These are phyloP conservation scores for Clarias laeviceps DNA, from an alignment of 2,797 vertebrate species.

Conservation along the genomic window DNA sequence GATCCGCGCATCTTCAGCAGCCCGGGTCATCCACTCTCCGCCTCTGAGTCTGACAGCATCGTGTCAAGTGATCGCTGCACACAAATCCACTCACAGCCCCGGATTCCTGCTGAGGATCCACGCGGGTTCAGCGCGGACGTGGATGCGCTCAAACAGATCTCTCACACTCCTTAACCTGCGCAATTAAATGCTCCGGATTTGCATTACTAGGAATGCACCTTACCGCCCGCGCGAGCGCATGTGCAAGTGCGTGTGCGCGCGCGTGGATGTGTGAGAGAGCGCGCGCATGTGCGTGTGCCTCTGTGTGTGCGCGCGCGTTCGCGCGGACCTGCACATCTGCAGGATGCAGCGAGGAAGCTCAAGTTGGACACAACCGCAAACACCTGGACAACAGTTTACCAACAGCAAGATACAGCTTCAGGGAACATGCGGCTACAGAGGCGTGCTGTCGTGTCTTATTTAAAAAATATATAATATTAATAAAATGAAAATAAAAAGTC, in stretches of 20 bases:
- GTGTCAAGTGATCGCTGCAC: not conserved
- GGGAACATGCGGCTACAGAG: not conserved
- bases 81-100: slow-evolving; percentile 12
- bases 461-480: too few species aligned
- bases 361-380: slow-evolving; percentile 1
- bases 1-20: slow-evolving; percentile 13
- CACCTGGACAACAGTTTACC: not conserved
- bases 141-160: not conserved
- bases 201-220: slow-evolving; percentile 9
- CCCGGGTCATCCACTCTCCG: slow-evolving; percentile 6
- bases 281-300: not conserved
- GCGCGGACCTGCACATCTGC: slow-evolving; percentile 34
- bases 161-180: not conserved
- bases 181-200: slow-evolving; percentile 11
- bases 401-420: not conserved
- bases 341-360: slow-evolving; percentile 4
- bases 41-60: slow-evolving; percentile 2
- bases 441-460: not conserved
- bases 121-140: not conserved
- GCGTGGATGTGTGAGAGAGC: not conserved
- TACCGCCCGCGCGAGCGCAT: slow-evolving; percentile 11
- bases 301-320: not conserved
- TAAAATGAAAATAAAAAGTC: not conserved
- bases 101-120: not conserved
- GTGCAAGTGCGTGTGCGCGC: not conserved